These are phyloP conservation scores for Volucella zonaria DNA, from an alignment of 2,888 invertebrate genomes.

Conservation along the genomic window DNA sequence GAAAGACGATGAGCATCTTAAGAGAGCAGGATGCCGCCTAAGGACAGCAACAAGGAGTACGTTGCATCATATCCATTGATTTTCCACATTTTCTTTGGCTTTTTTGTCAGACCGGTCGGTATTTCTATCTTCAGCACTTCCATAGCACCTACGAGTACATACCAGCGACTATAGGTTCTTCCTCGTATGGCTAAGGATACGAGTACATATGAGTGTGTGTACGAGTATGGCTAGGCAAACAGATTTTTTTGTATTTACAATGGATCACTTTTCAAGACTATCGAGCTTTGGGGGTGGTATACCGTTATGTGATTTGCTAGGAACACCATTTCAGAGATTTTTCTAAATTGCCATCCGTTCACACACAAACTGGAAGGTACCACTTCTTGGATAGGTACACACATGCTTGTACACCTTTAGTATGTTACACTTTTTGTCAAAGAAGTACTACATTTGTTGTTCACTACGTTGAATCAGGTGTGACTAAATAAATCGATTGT, in stretches of 20 bases:
- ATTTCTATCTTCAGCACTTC: conserved; percentile 12
- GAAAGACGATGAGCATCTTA: conserved; percentile 57
- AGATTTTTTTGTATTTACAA: conserved; percentile 52
- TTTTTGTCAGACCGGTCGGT: conserved; percentile 10
- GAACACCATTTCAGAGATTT: background rate
- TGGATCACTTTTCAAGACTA: conserved; percentile 49
- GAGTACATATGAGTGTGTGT: too few species aligned
- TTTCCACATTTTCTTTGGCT: conserved; percentile 16
- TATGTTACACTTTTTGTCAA: too few species aligned
- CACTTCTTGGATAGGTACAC: background rate
- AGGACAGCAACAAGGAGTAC: conserved; percentile 60
- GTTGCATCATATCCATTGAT: conserved; percentile 62
- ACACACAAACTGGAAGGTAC: background rate
- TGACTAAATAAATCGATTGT: too few species aligned
- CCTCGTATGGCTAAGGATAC: too few species aligned
- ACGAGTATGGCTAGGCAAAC: conserved; percentile 30
- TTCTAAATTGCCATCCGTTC: conserved; percentile 24
- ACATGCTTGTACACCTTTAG: background rate
- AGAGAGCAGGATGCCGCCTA: conserved; percentile 40
- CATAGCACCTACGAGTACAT: background rate
- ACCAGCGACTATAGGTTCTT: too few species aligned
- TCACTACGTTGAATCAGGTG: too few species aligned
- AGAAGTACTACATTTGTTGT: too few species aligned
- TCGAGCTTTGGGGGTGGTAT: conserved; percentile 28
- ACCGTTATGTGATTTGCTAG: conserved; percentile 12